Evolutionary conservation across 2,113 vertebrate genomes (phyloP), one percentile per base, ranked within the genome.

Genomic region (Phoenicopterus ruber): DNA sequence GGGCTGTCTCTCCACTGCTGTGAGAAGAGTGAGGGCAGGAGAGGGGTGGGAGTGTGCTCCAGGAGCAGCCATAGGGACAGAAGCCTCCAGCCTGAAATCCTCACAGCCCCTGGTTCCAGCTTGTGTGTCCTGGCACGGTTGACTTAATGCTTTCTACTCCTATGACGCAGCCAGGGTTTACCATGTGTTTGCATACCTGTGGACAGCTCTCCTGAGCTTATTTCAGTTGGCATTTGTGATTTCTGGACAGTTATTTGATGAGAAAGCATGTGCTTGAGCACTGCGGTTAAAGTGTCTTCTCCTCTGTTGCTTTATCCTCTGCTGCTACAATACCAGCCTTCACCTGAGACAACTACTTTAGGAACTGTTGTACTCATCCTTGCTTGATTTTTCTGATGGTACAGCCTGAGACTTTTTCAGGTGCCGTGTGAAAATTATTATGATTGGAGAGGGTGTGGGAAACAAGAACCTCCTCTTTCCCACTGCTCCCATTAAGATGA

Each of bases 51-150:
- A 22, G 17, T 0, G 1, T n/a, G 11, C 31, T 72, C 10, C 12
- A 62, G 36, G 16, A 82, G 6, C 19, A 55, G 34, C 18, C 1
- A 0, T 1, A 2, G 8, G 11, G 13, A 4, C 16, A 1, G 4
- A 47, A 79, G 5, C 8, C 16, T 82, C 11, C 7, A 65, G 28
- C 25, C 14, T 15, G 47, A 55, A 87, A 52, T 26, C 21, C 34
- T n/a, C 29, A 6, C 9, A 44, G 49, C 12, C 15, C 36, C 52
- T 44, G 11, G 28, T 82, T 42, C 28, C 26, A 59, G 20, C 8
- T 16, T 55, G 26, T 7, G 2, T 31, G 11, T 50, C 7, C 15
- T 55, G 42, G 18, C 13, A 10, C 0, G 8, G 7, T 0, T 42
- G 16, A 22, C 22, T 19, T 38, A 24, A 31, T 47, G n/a, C 7